Percentiles rank a stretch among this genome's conserved stretches.
These are phyloP conservation scores for Harlomillsia oculata DNA, from an alignment of 1,140 invertebrate species.

Conservation along the genomic window DNA sequence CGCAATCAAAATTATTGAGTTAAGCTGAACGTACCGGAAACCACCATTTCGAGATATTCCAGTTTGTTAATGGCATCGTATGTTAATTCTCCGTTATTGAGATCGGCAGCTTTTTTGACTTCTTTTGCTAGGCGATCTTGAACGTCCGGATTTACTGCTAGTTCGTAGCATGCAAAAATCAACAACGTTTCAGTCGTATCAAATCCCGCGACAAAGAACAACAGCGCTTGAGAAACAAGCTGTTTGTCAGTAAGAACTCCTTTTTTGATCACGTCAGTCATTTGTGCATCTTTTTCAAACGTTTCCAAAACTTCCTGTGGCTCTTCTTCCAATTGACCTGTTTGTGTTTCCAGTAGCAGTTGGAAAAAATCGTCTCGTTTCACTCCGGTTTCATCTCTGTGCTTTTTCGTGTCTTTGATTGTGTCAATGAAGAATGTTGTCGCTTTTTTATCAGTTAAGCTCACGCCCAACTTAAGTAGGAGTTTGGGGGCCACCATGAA, in stretches of 20 bases:
- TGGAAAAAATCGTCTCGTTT: slow-evolving; percentile 43
- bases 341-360: slow-evolving; percentile 40
- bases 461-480: neutral
- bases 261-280: slow-evolving; percentile 1
- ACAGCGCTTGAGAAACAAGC: slow-evolving; percentile 18
- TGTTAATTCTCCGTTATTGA: slow-evolving; percentile 35
- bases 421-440: slow-evolving; percentile 39
- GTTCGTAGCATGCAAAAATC: slow-evolving; percentile 40
- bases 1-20: neutral
- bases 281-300: slow-evolving; percentile 10
- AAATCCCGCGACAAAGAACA: slow-evolving; percentile 41
- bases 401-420: slow-evolving; percentile 44
- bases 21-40: slow-evolving; percentile 5
- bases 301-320: slow-evolving; percentile 5
- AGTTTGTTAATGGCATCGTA: slow-evolving; percentile 35
- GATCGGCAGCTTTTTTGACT: slow-evolving; percentile 38
- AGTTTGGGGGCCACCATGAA: neutral
- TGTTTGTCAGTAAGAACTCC: slow-evolving; percentile 9
- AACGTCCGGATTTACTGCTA: slow-evolving; percentile 48
- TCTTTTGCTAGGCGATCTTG: slow-evolving; percentile 43
- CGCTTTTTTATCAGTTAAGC: slow-evolving; percentile 14
- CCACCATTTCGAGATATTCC: slow-evolving; percentile 38
- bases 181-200: slow-evolving; percentile 45
- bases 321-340: slow-evolving; percentile 36
- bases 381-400: slow-evolving; percentile 43